Base-by-base conservation (phyloP, 2,113 vertebrate genomes). In the Oreotragus oreotragus region DNA sequence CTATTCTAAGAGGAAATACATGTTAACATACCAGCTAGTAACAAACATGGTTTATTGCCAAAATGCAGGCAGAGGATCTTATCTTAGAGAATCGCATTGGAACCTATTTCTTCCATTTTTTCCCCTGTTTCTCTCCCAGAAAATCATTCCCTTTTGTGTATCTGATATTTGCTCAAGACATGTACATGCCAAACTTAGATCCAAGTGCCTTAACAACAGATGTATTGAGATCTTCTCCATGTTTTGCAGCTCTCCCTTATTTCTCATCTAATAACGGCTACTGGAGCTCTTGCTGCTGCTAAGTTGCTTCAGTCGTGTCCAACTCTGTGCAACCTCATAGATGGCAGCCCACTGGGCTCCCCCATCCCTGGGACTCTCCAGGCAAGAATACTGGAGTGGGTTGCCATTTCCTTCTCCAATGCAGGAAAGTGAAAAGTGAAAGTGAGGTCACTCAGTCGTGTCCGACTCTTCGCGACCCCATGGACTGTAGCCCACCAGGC, bases 141-240 rank as follows among this genome's bases (percentile, higher is more conserved):
- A 95, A 79, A n/a, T 51, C n/a, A 8, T 93, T 88, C 33, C n/a
- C 19, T 93, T 96, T 95, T 97, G 86, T 96, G 85, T 86, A 95
- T 66, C 25, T 97, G n/a, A 45, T 92, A 80, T 79, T 90, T 92
- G 76, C 84, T 85, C 33, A 80, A 96, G 90, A 73, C 90, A 76
- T 96, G 53, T 62, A 93, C 58, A 19, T 62, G 79, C 58, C 36
- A 83, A 79, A 88, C 80, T 92, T 58, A 95, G 97, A 98, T 98
- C 88, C 91, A 97, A 96, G 97, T 95, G 94, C 92, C 45, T 4
- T 96, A 97, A 97, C 76, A 97, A 88, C 94, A 96, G 93, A 95
- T 97, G 66, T 97, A 88, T 96, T 76, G 13, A 97, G 92, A 70
- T 73, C 97, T 79, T 49, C 96, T 97, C 98, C 81, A 88, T 92